These are phyloP conservation scores for Synodontis membranacea DNA, from an alignment of 2,113 vertebrate genomes.

Conservation along the genomic window DNA sequence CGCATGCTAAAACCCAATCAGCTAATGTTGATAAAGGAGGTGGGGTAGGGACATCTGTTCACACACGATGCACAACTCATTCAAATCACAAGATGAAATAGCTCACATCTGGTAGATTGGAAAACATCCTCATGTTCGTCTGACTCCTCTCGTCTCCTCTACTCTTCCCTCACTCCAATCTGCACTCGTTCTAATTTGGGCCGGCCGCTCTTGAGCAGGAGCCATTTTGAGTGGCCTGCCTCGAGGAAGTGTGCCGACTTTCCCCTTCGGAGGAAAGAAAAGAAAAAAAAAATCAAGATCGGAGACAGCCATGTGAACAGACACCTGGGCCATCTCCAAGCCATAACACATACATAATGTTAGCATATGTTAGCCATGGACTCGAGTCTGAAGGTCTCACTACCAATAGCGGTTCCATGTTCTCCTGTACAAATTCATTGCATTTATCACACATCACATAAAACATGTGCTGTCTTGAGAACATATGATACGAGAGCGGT, in stretches of 20 bases:
- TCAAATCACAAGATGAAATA: slow-evolving; percentile 82
- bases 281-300: slow-evolving; percentile 15
- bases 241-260: slow-evolving; percentile 25
- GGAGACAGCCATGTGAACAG: slow-evolving; percentile 16
- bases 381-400: background rate
- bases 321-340: slow-evolving; percentile 22
- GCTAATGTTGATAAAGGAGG: slow-evolving; percentile 83
- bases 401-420: background rate
- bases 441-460: background rate
- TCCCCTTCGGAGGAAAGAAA: background rate
- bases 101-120: slow-evolving; percentile 80
- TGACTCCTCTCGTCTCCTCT: slow-evolving; percentile 37
- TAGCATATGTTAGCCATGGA: background rate
- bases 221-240: slow-evolving; percentile 62
- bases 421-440: background rate
- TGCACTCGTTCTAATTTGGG: slow-evolving; percentile 69
- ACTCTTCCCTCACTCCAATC: slow-evolving; percentile 51
- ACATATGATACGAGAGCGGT: background rate
- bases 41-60: slow-evolving; percentile 81
- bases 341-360: background rate
- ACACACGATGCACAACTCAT: slow-evolving; percentile 79
- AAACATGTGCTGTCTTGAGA: background rate
- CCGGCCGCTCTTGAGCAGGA: slow-evolving; percentile 63
- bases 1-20: slow-evolving; percentile 81
- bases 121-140: slow-evolving; percentile 65